Conservation (phyloP, 2,113 vertebrate genomes). For the Nycticryphes semicollaris region DNA sequence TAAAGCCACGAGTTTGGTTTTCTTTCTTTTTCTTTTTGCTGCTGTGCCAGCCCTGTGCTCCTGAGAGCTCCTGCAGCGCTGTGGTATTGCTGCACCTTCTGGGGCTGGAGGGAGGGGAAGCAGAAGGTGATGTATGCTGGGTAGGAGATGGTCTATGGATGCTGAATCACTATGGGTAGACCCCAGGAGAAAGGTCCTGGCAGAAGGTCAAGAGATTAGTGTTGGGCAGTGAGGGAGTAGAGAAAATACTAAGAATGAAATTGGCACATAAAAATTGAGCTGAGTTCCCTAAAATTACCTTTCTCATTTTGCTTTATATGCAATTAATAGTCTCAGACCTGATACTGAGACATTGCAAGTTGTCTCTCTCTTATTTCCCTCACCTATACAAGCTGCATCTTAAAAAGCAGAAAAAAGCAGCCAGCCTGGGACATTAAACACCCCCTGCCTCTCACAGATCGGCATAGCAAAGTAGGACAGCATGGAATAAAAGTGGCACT, state of each 20-base stretch:
- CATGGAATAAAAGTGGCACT: neutral
- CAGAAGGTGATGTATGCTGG: neutral
- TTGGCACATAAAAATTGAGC: neutral
- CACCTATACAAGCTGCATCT: neutral
- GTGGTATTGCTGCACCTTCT: neutral
- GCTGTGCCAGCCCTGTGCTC: neutral
- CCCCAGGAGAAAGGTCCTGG: neutral
- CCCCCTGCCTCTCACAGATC: neutral
- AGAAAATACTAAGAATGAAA: neutral
- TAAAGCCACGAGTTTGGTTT: neutral
- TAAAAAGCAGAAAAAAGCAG: neutral
- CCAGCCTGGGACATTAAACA: neutral
- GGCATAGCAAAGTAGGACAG: neutral
- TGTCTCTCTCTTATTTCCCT: neutral
- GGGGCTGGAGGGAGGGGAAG: neutral
- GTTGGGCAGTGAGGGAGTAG: neutral
- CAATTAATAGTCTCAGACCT: neutral
- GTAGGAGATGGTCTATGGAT: neutral
- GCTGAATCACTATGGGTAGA: neutral
- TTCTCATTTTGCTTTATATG: neutral
- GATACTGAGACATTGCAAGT: neutral
- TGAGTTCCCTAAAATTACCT: fast-evolving
- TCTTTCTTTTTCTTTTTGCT: neutral
- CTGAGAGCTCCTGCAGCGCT: neutral
- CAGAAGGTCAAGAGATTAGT: neutral